Base-by-base conservation (phyloP, 2,797 vertebrate genomes). In the Peromyscus attwateri region DNA sequence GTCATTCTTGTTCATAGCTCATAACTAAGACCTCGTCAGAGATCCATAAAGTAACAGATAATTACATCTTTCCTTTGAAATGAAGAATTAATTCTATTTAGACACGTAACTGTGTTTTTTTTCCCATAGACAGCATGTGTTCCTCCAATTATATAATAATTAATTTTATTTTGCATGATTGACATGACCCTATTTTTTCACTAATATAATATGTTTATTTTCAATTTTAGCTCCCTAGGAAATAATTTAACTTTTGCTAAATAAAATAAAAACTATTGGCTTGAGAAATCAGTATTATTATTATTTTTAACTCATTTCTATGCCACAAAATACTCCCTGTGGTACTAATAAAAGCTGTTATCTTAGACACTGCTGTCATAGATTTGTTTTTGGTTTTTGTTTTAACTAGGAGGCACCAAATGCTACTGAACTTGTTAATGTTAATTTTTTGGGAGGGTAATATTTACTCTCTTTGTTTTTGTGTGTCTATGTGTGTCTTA, bases 381-480 rank as follows among this genome's bases (percentile, higher is more conserved):
- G 62, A 64, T 29, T 29, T 11, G 1, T 64, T 64, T 64, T 29
- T 55, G 46, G 2, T 52, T 52, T 13, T 52, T 52, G 12, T 52
- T 96, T 21, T 85, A 95, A 11, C 92, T 95, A 76, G 71, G 43
- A 93, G 70, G 29, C 12, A 70, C 16, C 11, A 92, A 57, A 95
- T 87, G 34, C 2, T 49, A 43, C 57, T 80, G 27, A 52, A 73
- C 16, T 21, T 88, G 31, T 29, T 23, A 92, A 95, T 70, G 70
- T 87, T 92, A 97, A 66, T 97, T 97, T 97, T 97, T 97, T 5
- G 29, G 7, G 64, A 10, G 10, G 3, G 3, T 70, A 19, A 70
- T n/a, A n/a, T 17, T n/a, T 70, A n/a, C 68, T 34, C 62, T 64
- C 25, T 25, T 27, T 64, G 29, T 31, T 68, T 70, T 80, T 75